These are phyloP conservation scores for Lucifuga dentata DNA, from an alignment of 2,113 vertebrate genomes.

Conservation along the genomic window DNA sequence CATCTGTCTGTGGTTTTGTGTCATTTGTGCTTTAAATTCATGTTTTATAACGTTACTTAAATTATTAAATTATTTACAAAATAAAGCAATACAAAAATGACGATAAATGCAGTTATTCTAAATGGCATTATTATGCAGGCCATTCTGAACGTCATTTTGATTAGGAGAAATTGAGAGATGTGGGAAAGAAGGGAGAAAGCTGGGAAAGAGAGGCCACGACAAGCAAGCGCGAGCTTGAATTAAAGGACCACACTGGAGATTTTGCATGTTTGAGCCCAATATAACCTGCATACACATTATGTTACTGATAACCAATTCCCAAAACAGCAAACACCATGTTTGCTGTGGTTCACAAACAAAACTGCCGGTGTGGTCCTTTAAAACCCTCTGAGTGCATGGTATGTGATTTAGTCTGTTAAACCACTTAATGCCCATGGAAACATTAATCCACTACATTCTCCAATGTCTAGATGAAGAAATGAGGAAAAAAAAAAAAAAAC, in stretches of 20 bases:
- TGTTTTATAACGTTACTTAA: constrained; percentile 52
- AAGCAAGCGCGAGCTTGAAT: no score
- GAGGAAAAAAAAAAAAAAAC: constrained; percentile 2
- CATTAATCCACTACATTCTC: constrained; percentile 8
- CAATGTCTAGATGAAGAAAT: constrained; percentile 9
- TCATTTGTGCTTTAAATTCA: constrained; percentile 22
- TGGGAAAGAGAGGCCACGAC: constrained; percentile 9
- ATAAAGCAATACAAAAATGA: constrained; percentile 52
- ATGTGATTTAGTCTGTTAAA: constrained; percentile 67
- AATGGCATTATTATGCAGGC: neutral
- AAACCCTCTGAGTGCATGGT: neutral
- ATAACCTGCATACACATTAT: no score
- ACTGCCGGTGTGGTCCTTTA: no score
- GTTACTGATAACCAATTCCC: no score
- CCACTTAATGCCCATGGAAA: constrained; percentile 35
- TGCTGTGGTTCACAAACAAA: no score
- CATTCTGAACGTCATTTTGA: constrained; percentile 33
- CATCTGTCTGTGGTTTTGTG: constrained; percentile 10
- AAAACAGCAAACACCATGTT: no score
- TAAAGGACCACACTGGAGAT: no score
- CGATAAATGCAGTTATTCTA: neutral
- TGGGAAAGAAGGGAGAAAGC: constrained; percentile 1
- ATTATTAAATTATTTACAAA: constrained; percentile 73
- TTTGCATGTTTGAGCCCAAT: no score
- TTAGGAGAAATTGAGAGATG: constrained; percentile 22